These are phyloP conservation scores for Nesidiocoris tenuis DNA, from an alignment of 2,888 invertebrate genomes.

Conservation along the genomic window DNA sequence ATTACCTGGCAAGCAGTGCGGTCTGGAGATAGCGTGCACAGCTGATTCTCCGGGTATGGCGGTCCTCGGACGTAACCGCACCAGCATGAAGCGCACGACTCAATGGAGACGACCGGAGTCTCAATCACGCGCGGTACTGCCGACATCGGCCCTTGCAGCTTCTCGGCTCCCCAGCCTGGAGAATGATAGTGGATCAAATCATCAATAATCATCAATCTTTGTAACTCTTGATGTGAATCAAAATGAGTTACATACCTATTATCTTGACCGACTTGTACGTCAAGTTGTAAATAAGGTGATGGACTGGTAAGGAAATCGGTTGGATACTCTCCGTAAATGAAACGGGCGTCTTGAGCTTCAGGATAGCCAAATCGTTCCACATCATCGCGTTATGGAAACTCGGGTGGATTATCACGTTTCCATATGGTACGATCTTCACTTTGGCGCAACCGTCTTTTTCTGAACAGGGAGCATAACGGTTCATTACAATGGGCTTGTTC, in stretches of 20 bases:
- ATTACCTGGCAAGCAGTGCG: background rate
- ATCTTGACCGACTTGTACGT: background rate
- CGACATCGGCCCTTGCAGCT: background rate
- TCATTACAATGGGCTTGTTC: too few species aligned
- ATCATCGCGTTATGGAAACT: background rate
- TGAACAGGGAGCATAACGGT: too few species aligned
- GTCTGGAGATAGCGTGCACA: background rate
- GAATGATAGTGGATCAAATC: background rate
- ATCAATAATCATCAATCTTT: too few species aligned
- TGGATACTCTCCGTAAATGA: background rate
- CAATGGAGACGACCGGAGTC: background rate
- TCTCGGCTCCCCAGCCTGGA: background rate
- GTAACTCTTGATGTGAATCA: too few species aligned
- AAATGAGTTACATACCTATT: too few species aligned
- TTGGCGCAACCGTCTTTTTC: background rate
- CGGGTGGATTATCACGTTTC: background rate
- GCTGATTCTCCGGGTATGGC: background rate
- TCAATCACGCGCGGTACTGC: background rate
- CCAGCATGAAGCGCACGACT: background rate
- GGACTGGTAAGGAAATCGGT: background rate
- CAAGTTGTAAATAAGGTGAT: background rate
- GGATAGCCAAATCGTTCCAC: background rate
- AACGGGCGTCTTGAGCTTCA: background rate
- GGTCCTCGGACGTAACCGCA: background rate
- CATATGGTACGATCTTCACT: background rate